phyloP scores from a whole-genome alignment of 2,797 vertebrate species.

The Enteromius anoplus region DNA sequence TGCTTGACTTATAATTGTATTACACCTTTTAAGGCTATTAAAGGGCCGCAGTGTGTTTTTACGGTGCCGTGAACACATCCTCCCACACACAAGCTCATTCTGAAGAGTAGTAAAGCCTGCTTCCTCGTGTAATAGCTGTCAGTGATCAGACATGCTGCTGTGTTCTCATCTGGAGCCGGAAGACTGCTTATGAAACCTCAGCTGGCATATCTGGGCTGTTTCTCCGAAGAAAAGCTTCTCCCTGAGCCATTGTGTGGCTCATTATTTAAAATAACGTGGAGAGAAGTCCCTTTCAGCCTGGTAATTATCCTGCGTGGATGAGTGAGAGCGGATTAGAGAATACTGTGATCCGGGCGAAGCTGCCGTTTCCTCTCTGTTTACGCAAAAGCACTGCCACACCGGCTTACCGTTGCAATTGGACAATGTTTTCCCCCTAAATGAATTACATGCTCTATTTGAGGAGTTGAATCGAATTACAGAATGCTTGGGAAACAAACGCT shows the following conservation, averaged over 20 bases:
- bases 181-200: conserved; percentile 25
- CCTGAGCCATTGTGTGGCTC: conserved; percentile 47
- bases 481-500: conserved; percentile 67
- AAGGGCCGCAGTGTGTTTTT: background rate
- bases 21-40: background rate
- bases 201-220: conserved; percentile 35
- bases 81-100: conserved; percentile 7
- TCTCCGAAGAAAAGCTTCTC: conserved; percentile 42
- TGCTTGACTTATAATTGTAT: background rate
- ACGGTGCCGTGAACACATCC: background rate
- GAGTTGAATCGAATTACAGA: conserved; percentile 76
- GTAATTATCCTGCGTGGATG: conserved; percentile 61
- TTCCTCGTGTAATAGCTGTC: conserved; percentile 17
- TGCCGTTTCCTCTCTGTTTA: conserved; percentile 71
- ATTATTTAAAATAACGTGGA: conserved; percentile 57
- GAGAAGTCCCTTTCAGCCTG: conserved; percentile 53
- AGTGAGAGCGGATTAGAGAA: conserved; percentile 58
- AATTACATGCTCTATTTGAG: conserved; percentile 80
- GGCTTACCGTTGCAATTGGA: conserved; percentile 75
- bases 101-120: conserved; percentile 7
- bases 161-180: conserved; percentile 8
- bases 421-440: conserved; percentile 77
- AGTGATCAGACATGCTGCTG: conserved; percentile 31
- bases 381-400: conserved; percentile 71
- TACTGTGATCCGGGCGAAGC: conserved; percentile 47